Evolutionary conservation across 2,797 vertebrate species (phyloP).

Genomic region (Synanceia verrucosa): DNA sequence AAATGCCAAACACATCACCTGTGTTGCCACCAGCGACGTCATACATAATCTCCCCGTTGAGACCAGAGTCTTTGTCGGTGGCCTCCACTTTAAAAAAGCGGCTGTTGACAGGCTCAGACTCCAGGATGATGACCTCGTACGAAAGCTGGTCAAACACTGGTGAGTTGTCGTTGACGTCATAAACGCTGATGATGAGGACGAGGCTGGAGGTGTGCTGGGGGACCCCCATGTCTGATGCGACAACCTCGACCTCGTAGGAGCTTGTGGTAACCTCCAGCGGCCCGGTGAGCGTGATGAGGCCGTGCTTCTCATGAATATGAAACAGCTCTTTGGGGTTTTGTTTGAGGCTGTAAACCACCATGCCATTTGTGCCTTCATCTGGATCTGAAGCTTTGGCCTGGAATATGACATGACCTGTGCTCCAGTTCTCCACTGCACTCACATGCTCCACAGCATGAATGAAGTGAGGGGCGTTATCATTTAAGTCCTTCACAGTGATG

Average conservation of each 20-base stretch:
- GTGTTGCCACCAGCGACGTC: constrained; percentile 90
- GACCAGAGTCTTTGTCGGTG: constrained; percentile 93
- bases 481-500: constrained; percentile 96
- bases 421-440: constrained; percentile 97
- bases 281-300: constrained; percentile 89
- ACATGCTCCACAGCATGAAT: constrained; percentile 90
- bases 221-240: constrained; percentile 91
- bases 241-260: constrained; percentile 93
- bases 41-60: constrained; percentile 95
- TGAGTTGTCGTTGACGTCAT: constrained; percentile 96
- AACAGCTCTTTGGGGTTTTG: constrained; percentile 93
- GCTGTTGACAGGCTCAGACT: constrained; percentile 96
- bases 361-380: constrained; percentile 91
- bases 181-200: constrained; percentile 91
- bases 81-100: constrained; percentile 95
- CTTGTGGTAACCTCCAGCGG: constrained; percentile 90
- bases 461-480: constrained; percentile 95
- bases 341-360: constrained; percentile 91
- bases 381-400: constrained; percentile 93
- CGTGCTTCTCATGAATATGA: constrained; percentile 88
- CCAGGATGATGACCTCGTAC: constrained; percentile 93
- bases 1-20: constrained; percentile 93
- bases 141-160: constrained; percentile 97
- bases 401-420: constrained; percentile 92
- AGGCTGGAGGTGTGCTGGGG: constrained; percentile 89